phyloP scores from a whole-genome alignment of 2,797 vertebrate species.

The Sus cebifrons region DNA sequence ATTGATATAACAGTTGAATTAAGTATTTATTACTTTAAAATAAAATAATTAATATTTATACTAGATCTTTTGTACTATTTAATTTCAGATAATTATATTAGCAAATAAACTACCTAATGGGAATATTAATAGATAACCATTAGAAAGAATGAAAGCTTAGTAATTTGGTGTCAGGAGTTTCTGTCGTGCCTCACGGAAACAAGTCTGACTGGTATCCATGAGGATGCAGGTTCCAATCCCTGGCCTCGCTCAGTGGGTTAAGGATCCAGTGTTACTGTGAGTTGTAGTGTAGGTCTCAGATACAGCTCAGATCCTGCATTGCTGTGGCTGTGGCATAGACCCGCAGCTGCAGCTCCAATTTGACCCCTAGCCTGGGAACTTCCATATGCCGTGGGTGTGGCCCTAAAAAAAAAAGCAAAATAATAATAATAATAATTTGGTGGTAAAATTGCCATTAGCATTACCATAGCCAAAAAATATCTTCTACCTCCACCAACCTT shows the following conservation, averaged over 20 bases:
- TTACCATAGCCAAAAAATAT: background rate
- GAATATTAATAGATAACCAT: background rate
- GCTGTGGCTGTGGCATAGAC: too few relatives aligned
- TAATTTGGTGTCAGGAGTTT: background rate
- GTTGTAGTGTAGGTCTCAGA: too few relatives aligned
- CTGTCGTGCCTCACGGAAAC: too few relatives aligned
- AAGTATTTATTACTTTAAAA: conserved; percentile 51
- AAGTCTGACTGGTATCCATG: too few relatives aligned
- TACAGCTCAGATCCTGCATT: too few relatives aligned
- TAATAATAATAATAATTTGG: background rate
- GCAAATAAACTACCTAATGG: conserved; percentile 16
- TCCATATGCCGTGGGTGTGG: too few relatives aligned
- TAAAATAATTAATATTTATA: conserved; percentile 10
- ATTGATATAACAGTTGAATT: conserved; percentile 44
- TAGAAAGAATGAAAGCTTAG: conserved; percentile 26
- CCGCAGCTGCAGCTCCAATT: too few relatives aligned
- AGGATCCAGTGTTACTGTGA: too few relatives aligned
- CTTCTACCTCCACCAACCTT: background rate
- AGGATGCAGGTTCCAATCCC: too few relatives aligned
- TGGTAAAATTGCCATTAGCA: background rate
- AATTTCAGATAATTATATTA: conserved; percentile 49
- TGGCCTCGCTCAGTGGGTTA: too few relatives aligned
- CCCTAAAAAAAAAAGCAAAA: too few relatives aligned
- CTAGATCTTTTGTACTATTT: background rate
- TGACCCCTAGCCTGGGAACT: too few relatives aligned